These are phyloP conservation scores for Nephrotoma flavescens DNA, from an alignment of 2,888 invertebrate species.

Conservation along the genomic window DNA sequence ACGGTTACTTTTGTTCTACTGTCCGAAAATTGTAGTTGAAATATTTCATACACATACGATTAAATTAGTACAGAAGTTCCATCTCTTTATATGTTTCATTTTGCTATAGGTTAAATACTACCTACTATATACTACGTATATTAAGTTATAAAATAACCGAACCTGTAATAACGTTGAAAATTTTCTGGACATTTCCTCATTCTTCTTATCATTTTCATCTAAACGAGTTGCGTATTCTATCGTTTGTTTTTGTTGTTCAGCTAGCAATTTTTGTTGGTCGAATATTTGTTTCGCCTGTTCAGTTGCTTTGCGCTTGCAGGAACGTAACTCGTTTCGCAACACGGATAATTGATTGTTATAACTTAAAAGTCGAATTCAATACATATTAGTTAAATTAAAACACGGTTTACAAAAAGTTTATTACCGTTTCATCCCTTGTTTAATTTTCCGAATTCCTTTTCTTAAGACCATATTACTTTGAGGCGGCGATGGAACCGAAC, in stretches of 20 bases:
- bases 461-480: constrained; percentile 76
- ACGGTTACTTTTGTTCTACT: too few species aligned
- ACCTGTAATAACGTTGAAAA: constrained; percentile 76
- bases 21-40: too few species aligned
- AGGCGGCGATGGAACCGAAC: constrained; percentile 46
- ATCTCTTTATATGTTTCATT: too few species aligned
- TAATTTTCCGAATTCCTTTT: constrained; percentile 74
- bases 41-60: too few species aligned
- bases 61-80: too few species aligned
- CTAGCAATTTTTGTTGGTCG: constrained; percentile 56
- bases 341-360: constrained; percentile 57
- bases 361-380: not conserved
- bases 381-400: not conserved
- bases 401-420: too few species aligned
- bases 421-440: constrained; percentile 72
- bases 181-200: constrained; percentile 77
- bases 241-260: constrained; percentile 60
- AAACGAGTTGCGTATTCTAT: constrained; percentile 69
- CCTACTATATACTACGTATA: too few species aligned
- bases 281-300: constrained; percentile 75
- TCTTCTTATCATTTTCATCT: constrained; percentile 81
- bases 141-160: not conserved
- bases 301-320: constrained; percentile 66
- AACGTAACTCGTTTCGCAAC: constrained; percentile 61
- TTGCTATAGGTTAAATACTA: too few species aligned